Percentiles rank a stretch among this genome's conserved stretches.
Conservation (phyloP, 2,113 vertebrate species). For the Pseudonaja textilis region DNA sequence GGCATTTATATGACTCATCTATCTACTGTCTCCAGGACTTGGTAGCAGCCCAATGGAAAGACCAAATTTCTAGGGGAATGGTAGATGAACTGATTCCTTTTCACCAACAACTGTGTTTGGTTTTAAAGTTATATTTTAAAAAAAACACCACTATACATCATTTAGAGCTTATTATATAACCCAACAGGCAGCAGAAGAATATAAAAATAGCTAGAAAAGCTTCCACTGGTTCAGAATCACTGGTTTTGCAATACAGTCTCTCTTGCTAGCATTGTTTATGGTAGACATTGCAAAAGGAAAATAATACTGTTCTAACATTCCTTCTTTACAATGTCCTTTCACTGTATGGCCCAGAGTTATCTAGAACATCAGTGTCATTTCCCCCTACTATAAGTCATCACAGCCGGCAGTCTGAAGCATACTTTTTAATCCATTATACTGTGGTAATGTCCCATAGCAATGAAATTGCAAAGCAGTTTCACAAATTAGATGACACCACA, state of each 20-base stretch:
- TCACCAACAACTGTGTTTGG: slow-evolving; percentile 25
- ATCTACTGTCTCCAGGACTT: slow-evolving; percentile 13
- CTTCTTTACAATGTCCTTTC: background rate
- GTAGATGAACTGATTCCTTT: slow-evolving; percentile 12
- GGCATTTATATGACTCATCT: slow-evolving; percentile 35
- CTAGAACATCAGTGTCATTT: background rate
- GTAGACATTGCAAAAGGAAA: background rate
- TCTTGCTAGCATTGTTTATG: background rate
- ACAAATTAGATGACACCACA: background rate
- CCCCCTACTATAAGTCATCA: background rate
- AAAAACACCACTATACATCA: background rate
- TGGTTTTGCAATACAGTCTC: background rate
- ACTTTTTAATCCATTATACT: background rate
- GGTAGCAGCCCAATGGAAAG: background rate
- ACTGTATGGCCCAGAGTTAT: background rate
- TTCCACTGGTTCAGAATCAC: background rate
- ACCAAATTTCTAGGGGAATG: slow-evolving; percentile 19
- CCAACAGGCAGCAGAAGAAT: background rate
- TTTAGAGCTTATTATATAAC: background rate
- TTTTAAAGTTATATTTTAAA: slow-evolving; percentile 10
- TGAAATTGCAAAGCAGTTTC: background rate
- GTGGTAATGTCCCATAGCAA: background rate
- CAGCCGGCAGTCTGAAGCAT: background rate
- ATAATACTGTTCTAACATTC: background rate
- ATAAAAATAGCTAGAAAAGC: background rate